Evolutionary conservation across 2,888 invertebrate genomes (phyloP).

Genomic region (Lepidochrysops patricia): DNA sequence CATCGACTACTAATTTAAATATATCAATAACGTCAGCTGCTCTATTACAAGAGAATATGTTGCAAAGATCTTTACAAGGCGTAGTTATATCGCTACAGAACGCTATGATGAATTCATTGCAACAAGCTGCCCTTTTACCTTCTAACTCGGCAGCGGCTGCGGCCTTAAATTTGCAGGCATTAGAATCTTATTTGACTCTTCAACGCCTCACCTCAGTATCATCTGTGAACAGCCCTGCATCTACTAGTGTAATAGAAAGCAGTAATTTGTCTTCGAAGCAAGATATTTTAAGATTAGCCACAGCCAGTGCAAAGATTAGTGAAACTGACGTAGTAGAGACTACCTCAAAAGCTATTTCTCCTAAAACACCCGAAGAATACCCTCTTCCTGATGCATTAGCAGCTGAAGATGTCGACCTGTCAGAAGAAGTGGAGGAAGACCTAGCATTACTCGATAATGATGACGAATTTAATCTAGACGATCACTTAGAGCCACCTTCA

Average conservation of each 20-base stretch:
- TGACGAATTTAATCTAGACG: conserved; percentile 79
- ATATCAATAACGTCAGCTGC: conserved; percentile 76
- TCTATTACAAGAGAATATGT: conserved; percentile 76
- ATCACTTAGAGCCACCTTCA: conserved; percentile 63
- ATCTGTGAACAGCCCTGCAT: conserved; percentile 59
- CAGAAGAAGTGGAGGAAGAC: conserved; percentile 84
- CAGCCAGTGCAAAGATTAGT: conserved; percentile 69
- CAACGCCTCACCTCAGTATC: conserved; percentile 84
- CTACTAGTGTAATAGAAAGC: conserved; percentile 42
- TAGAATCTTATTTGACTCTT: conserved; percentile 88
- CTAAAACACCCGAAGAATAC: conserved; percentile 66
- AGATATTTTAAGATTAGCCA: conserved; percentile 79
- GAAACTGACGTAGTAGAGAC: conserved; percentile 56
- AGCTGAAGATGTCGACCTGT: conserved; percentile 78
- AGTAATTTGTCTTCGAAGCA: conserved; percentile 70
- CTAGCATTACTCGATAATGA: conserved; percentile 83
- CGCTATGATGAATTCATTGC: conserved; percentile 88
- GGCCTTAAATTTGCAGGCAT: conserved; percentile 87
- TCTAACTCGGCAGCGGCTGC: conserved; percentile 89
- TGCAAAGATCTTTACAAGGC: conserved; percentile 84
- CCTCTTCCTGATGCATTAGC: conserved; percentile 67
- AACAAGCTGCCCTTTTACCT: conserved; percentile 87
- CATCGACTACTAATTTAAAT: conserved; percentile 54
- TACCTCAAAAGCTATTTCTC: conserved; percentile 54
- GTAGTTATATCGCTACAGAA: conserved; percentile 88